These are phyloP conservation scores for Pseudococcus longispinus DNA, from an alignment of 2,888 invertebrate genomes.

Conservation along the genomic window DNA sequence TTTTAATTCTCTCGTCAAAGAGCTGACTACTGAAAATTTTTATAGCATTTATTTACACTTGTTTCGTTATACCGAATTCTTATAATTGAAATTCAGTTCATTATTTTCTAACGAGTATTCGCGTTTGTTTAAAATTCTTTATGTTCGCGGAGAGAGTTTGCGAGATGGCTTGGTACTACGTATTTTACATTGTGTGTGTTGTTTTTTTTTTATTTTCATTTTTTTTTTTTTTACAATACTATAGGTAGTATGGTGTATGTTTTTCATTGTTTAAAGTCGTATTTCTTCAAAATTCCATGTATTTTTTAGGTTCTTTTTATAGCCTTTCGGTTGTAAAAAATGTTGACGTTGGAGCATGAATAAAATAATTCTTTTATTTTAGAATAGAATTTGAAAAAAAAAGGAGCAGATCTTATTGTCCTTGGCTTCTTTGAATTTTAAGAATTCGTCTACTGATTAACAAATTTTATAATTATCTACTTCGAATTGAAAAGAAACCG, in stretches of 20 bases:
- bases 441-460: background rate
- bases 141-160: background rate
- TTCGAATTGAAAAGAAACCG: background rate
- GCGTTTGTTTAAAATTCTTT: slow-evolving; percentile 29
- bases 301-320: slow-evolving; percentile 27
- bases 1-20: slow-evolving; percentile 27
- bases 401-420: background rate
- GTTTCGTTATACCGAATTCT: slow-evolving; percentile 20
- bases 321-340: background rate
- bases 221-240: background rate
- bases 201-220: background rate
- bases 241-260: background rate
- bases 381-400: background rate
- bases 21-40: slow-evolving; percentile 26
- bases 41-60: slow-evolving; percentile 47
- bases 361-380: slow-evolving; percentile 4
- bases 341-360: background rate
- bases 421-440: background rate
- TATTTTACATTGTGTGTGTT: background rate
- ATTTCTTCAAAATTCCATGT: slow-evolving; percentile 35
- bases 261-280: slow-evolving; percentile 32
- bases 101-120: slow-evolving; percentile 46
- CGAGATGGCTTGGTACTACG: background rate
- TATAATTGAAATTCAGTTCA: slow-evolving; percentile 45
- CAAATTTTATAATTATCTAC: background rate